Base-by-base conservation (phyloP, 2,797 vertebrate species). In the Anguilla obscura region DNA sequence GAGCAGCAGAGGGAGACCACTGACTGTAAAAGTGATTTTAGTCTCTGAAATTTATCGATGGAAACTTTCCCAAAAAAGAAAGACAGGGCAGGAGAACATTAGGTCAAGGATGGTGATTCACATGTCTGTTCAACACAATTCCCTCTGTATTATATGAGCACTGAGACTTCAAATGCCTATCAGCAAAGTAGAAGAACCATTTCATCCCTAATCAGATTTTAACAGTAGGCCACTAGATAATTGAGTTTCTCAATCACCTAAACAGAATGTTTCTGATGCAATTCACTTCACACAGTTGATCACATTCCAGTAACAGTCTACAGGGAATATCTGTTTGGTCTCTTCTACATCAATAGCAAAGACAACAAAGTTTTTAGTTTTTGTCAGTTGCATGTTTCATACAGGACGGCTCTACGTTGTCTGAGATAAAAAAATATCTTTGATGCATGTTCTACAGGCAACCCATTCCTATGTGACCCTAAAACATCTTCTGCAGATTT, bases 1-100 rank as follows among this genome's bases (percentile, higher is more conserved):
- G 50, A 84, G 10, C 83, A 84, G 52, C 52, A 84, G 83, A 84
- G 50, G 83, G 83, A 54, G 83, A 56, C 83, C 45, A 84, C 52
- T 52, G n/a, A 54, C 83, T 56, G 10, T 30, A 56, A n/a, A 24
- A 16, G 83, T 16, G 21, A 84, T 30, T 56, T 27, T 45, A 79
- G 36, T 40, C 33, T 40, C 3, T 40, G 16, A 4, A 0, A 40
- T 18, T 18, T 5, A 79, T 10, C 14, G 12, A 76, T 30, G 30
- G 12, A 30, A 30, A 33, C 27, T 8, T 14, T 12, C 8, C 5
- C 71, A 76, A 76, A 74, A 76, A 10, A 14, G 12, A 27, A 50
- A 10, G 10, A 84, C 14, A 12, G 50, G 27, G 48, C 52, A 56
- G 48, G 10, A 33, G 48, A 2, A 84, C 21, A 21, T 84, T 2